A percentile compares a stretch with the other conserved stretches of the same genome.
Conservation (phyloP, 2,113 vertebrate species). For the Haemorhous mexicanus region DNA sequence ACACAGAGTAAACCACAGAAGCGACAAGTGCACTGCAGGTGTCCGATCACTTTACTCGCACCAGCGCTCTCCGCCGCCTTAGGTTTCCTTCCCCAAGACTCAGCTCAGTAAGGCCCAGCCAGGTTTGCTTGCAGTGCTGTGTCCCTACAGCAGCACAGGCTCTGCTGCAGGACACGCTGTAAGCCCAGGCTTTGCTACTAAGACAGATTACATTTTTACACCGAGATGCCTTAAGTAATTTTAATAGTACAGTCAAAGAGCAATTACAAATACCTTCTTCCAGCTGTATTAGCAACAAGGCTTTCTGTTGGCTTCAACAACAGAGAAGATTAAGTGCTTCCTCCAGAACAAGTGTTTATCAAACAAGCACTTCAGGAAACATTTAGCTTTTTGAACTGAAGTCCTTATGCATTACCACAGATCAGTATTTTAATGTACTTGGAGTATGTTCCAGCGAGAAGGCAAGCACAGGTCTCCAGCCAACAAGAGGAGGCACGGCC, state of each 20-base stretch:
- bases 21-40: rapidly evolving
- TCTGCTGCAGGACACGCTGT: neutral
- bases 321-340: neutral
- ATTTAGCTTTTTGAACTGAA: neutral
- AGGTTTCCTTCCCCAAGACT: neutral
- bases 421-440: neutral
- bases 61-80: rapidly evolving
- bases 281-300: neutral
- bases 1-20: neutral
- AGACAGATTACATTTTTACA: neutral
- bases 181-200: neutral
- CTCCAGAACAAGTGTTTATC: neutral
- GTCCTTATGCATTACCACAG: neutral
- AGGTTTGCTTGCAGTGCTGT: rapidly evolving
- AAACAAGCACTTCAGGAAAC: neutral
- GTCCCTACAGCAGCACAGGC: rapidly evolving
- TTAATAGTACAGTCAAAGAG: neutral
- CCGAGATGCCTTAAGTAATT: neutral
- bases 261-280: neutral
- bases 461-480: neutral
- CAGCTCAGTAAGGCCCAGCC: rapidly evolving
- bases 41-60: rapidly evolving
- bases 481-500: neutral
- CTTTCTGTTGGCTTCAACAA: neutral
- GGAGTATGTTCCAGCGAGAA: neutral